phyloP scores from a whole-genome alignment of 2,888 invertebrate genomes.

The Fabriciana adippe region DNA sequence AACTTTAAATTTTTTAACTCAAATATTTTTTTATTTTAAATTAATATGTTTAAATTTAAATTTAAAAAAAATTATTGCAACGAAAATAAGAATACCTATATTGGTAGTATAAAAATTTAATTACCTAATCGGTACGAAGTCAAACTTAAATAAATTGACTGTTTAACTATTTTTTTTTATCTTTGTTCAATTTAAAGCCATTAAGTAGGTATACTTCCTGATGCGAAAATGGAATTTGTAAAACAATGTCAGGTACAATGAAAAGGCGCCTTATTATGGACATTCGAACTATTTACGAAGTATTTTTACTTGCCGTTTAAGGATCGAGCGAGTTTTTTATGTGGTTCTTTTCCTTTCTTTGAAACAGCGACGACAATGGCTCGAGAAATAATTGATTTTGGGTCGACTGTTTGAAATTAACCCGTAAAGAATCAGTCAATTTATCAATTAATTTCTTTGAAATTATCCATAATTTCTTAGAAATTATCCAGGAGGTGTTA shows the following conservation, averaged over 20 bases:
- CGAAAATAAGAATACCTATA: not conserved
- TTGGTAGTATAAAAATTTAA: not conserved
- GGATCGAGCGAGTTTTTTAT: constrained; percentile 8
- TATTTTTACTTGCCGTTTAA: constrained; percentile 9
- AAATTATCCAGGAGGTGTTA: too few relatives aligned
- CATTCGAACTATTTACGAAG: constrained; percentile 12
- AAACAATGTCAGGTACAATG: constrained; percentile 18
- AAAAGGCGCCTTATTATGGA: constrained; percentile 9
- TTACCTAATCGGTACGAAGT: too few relatives aligned
- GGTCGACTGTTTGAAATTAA: not conserved
- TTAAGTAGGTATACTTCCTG: constrained; percentile 12
- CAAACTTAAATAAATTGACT: too few relatives aligned
- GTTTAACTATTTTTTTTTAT: not conserved
- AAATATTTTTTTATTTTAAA: too few relatives aligned
- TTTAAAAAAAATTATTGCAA: too few relatives aligned
- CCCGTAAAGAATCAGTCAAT: too few relatives aligned
- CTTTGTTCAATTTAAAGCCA: not conserved
- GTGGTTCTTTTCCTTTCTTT: constrained; percentile 7
- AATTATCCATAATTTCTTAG: too few relatives aligned
- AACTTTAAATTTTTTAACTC: too few relatives aligned
- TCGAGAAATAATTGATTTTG: constrained; percentile 14
- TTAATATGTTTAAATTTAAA: too few relatives aligned
- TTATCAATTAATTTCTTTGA: too few relatives aligned
- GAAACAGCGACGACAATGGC: constrained; percentile 5
- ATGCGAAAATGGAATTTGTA: constrained; percentile 19